These are phyloP conservation scores for Acropternis orthonyx DNA, from an alignment of 2,797 vertebrate species.

Conservation along the genomic window DNA sequence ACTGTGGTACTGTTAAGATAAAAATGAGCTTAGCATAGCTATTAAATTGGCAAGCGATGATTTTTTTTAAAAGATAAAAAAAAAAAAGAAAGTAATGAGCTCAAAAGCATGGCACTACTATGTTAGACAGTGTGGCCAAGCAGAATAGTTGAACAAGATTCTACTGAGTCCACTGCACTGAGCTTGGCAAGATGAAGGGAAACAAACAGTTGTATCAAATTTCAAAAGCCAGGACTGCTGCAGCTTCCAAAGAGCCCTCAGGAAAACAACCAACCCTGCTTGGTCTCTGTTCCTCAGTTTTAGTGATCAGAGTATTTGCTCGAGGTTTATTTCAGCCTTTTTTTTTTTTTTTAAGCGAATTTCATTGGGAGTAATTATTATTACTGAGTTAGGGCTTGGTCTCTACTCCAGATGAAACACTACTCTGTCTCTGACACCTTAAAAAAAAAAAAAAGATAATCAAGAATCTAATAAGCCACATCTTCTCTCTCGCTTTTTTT, in stretches of 20 bases:
- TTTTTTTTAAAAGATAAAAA: background rate
- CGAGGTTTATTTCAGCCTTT: background rate
- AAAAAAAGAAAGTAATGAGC: background rate
- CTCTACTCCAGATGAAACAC: background rate
- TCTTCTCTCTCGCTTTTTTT: background rate
- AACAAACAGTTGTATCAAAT: conserved; percentile 5
- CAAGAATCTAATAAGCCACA: background rate
- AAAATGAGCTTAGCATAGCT: background rate
- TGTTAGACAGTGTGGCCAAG: background rate
- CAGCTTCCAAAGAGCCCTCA: background rate
- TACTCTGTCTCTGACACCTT: background rate
- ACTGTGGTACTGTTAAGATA: background rate
- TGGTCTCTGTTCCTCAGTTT: background rate
- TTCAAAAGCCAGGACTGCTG: conserved; percentile 9
- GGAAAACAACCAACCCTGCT: background rate
- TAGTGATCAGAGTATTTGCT: background rate
- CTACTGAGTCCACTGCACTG: background rate
- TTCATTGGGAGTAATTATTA: background rate
- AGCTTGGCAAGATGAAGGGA: background rate
- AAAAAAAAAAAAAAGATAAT: background rate
- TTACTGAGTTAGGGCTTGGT: background rate
- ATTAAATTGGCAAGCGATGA: background rate
- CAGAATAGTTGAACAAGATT: background rate
- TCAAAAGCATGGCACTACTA: background rate
- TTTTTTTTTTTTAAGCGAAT: background rate